phyloP scores from a whole-genome alignment of 2,797 vertebrate genomes.

The Poecilia picta region DNA sequence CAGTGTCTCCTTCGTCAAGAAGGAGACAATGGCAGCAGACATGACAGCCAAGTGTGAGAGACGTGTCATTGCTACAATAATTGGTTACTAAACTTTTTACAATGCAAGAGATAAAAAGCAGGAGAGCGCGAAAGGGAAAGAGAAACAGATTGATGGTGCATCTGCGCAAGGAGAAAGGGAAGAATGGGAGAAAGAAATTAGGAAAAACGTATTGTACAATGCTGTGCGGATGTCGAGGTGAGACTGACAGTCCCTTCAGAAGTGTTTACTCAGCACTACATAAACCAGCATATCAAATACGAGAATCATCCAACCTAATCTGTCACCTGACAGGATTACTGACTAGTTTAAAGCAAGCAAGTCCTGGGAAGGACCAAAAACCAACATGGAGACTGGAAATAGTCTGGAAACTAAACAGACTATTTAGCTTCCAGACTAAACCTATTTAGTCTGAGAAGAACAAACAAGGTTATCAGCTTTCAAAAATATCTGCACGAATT shows the following conservation, averaged over 20 bases:
- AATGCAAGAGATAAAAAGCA: slow-evolving; percentile 9
- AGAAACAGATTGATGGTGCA: slow-evolving; percentile 30
- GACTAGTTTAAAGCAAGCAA: neutral
- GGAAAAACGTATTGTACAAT: slow-evolving; percentile 7
- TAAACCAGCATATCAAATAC: slow-evolving; percentile 70
- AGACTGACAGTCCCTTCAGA: slow-evolving; percentile 64
- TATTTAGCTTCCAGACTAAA: too few relatives aligned
- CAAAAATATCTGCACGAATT: neutral
- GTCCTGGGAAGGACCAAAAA: slow-evolving; percentile 8
- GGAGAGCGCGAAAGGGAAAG: slow-evolving; percentile 20
- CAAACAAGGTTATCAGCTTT: neutral
- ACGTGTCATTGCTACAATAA: slow-evolving; percentile 34
- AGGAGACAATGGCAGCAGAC: slow-evolving; percentile 47
- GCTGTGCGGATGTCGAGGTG: slow-evolving; percentile 66
- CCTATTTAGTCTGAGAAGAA: neutral
- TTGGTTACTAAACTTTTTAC: slow-evolving; percentile 31
- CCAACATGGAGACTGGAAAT: neutral
- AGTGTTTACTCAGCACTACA: slow-evolving; percentile 73
- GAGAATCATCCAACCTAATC: slow-evolving; percentile 61
- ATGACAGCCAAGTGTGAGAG: slow-evolving; percentile 45
- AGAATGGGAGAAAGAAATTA: slow-evolving; percentile 11
- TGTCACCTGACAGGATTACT: slow-evolving; percentile 53
- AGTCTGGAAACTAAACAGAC: neutral
- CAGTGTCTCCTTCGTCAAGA: slow-evolving; percentile 40
- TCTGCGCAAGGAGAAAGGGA: slow-evolving; percentile 22